Base-by-base conservation (phyloP, 1,140 invertebrate species). In the Tetramorium simillimum region DNA sequence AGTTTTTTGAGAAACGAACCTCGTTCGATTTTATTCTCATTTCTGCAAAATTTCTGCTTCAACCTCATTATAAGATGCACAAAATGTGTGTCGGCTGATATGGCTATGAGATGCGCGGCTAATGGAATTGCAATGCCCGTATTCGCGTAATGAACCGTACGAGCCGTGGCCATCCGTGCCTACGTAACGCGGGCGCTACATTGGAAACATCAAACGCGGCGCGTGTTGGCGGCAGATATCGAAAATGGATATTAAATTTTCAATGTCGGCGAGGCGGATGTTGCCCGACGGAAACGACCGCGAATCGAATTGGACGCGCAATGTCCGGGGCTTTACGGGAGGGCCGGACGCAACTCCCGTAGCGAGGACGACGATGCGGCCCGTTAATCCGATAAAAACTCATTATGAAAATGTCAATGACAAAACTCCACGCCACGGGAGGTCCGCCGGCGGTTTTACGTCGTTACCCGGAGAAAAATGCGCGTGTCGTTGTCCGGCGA, bases 201-300 rank as follows among this genome's bases (percentile, higher is more conserved):
- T 82, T 58, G 80, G 80, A 73, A 73, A 82, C 67, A 73, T 82
- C 67, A 82, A 75, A 84, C 53, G 80, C 69, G 80, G 53, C 69
- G 51, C 58, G 51, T 70, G 80, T 73, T 60, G 28, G 69, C 53
- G 40, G 80, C 78, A 73, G 80, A 84, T 73, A 75, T 84, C 69
- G 80, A 84, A 84, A 75, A 84, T 84, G 69, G 80, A 84, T 84
- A 84, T 84, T 84, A 75, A 73, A 84, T 84, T 84, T 75, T 73
- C 69, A 84, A 51, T 75, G 67, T 84, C 69, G 56, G 37, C 33
- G 33, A 82, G 67, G 51, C 69, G 80, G 80, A 84, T 49, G 80
- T 75, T 84, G 40, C 24, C 7, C 80, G 69, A 75, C 80, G 80
- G 69, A 84, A 84, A 75, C 53, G 37, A 81, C 78, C 65, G 78